These are phyloP conservation scores for Drosophila nigrodunni DNA, from an alignment of 1,140 invertebrate genomes.

Conservation along the genomic window DNA sequence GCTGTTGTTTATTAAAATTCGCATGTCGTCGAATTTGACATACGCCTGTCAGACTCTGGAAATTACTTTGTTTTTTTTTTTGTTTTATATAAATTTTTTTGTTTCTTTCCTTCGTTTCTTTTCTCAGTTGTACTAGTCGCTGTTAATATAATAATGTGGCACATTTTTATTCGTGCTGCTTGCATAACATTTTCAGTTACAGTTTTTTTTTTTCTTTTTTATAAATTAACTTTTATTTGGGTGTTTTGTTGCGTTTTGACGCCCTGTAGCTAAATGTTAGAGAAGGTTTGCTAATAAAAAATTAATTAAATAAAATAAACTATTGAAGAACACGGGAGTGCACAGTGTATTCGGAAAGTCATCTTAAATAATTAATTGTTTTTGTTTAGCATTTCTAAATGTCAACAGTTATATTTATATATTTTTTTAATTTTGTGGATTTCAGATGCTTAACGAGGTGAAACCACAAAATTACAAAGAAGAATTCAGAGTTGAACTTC, in stretches of 20 bases:
- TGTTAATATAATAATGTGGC: conserved; percentile 49
- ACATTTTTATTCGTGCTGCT: conserved; percentile 32
- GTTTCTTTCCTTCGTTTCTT: conserved; percentile 14
- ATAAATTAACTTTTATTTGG: conserved; percentile 17
- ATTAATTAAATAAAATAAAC: too few relatives aligned
- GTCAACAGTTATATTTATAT: too few relatives aligned
- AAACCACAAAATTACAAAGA: too few relatives aligned
- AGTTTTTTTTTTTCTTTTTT: conserved; percentile 26
- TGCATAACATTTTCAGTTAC: conserved; percentile 50
- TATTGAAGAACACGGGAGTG: too few relatives aligned
- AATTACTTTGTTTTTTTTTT: conserved; percentile 59
- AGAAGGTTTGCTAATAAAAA: conserved; percentile 1
- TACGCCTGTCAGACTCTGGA: conserved; percentile 72
- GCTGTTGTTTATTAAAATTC: conserved; percentile 67
- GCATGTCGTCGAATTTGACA: conserved; percentile 80
- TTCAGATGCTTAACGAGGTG: too few relatives aligned
- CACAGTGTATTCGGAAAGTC: too few relatives aligned
- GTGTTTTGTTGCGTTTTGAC: conserved; percentile 16
- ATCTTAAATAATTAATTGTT: too few relatives aligned
- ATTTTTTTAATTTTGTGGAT: too few relatives aligned
- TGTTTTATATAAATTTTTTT: not conserved
- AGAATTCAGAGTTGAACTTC: too few relatives aligned
- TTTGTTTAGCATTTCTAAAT: too few relatives aligned
- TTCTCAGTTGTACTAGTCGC: conserved; percentile 35
- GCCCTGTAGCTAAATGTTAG: not conserved